These are phyloP conservation scores for Lichenostomus cassidix DNA, from an alignment of 2,113 vertebrate species.

Conservation along the genomic window DNA sequence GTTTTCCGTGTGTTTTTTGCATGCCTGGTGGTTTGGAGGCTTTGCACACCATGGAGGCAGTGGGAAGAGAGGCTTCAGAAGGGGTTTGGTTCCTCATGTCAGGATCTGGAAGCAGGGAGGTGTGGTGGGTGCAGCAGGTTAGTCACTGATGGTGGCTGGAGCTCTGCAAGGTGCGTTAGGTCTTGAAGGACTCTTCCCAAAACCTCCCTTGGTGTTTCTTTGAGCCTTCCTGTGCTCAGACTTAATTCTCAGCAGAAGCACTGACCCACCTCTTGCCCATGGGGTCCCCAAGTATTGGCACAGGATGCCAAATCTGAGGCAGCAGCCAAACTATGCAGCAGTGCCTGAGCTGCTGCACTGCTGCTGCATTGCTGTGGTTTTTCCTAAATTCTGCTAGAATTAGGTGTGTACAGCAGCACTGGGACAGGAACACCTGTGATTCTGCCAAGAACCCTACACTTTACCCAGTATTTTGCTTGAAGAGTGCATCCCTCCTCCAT, in stretches of 20 bases:
- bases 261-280: fast-evolving
- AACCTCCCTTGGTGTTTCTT: neutral
- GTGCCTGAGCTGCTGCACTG: neutral
- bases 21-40: neutral
- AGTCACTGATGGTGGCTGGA: neutral
- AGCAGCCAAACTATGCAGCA: neutral
- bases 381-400: neutral
- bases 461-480: neutral
- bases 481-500: neutral
- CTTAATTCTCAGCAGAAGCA: neutral
- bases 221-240: neutral
- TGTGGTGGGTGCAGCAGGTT: neutral
- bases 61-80: neutral
- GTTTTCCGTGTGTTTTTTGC: neutral
- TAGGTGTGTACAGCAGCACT: neutral
- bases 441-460: neutral
- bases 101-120: neutral
- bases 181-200: neutral
- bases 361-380: neutral
- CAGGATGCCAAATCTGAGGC: neutral
- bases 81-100: neutral
- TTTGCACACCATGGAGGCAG: neutral
- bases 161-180: fast-evolving
- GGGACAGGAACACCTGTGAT: neutral
- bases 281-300: fast-evolving